Conservation (phyloP, 2,888 invertebrate genomes). For the Acronicta aceris region DNA sequence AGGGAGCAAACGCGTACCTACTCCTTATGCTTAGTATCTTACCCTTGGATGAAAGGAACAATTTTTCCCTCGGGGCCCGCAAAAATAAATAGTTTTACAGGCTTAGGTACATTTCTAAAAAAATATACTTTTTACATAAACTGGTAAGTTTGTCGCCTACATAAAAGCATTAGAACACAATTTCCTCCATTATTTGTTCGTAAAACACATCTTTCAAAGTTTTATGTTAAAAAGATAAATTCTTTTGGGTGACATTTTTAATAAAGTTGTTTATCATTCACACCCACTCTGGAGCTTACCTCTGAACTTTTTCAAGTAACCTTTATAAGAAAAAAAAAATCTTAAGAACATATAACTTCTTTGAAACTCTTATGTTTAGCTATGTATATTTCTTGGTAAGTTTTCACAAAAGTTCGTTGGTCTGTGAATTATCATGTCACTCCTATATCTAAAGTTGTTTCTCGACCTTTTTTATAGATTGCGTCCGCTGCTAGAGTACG, state of each 20-base stretch:
- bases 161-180: constrained; percentile 12
- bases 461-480: too few relatives aligned
- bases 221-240: constrained; percentile 33
- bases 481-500: too few relatives aligned
- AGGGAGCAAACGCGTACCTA: too few relatives aligned
- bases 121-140: constrained; percentile 13
- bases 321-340: constrained; percentile 15
- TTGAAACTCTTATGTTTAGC: constrained; percentile 27
- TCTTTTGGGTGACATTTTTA: constrained; percentile 34
- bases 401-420: not conserved
- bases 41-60: too few relatives aligned
- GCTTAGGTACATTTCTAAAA: not conserved
- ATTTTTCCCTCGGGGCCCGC: too few relatives aligned
- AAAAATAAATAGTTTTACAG: too few relatives aligned
- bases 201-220: constrained; percentile 25
- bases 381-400: constrained; percentile 12
- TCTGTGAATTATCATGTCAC: too few relatives aligned
- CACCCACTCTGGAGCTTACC: constrained; percentile 27
- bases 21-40: too few relatives aligned
- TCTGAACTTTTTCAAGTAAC: constrained; percentile 24
- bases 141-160: constrained; percentile 1
- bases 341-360: constrained; percentile 31
- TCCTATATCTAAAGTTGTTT: too few relatives aligned
- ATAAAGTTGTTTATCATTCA: constrained; percentile 47
- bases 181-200: constrained; percentile 20